Conservation (phyloP, 2,113 vertebrate species). For the Notechis scutatus region DNA sequence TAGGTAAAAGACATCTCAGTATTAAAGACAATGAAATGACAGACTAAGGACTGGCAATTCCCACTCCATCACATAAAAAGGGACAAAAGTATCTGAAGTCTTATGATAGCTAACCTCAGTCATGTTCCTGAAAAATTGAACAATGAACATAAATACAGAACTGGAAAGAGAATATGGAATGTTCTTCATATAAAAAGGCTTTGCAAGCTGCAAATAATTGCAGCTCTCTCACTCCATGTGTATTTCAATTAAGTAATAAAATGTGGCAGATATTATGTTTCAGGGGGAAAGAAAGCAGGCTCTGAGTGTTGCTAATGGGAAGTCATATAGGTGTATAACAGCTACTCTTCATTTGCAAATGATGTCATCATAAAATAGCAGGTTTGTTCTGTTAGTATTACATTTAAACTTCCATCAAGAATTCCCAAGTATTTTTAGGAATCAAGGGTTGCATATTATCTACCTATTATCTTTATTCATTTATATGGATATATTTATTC, state of each 20-base stretch:
- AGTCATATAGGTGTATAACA: not conserved
- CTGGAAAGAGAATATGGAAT: not conserved
- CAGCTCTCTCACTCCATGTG: not conserved
- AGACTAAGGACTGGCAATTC: not conserved
- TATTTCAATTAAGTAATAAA: not conserved
- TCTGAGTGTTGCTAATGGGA: not conserved
- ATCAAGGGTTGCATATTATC: not conserved
- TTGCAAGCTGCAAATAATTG: not conserved
- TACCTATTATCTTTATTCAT: not conserved
- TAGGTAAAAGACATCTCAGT: not conserved
- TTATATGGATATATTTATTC: not conserved
- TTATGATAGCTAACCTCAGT: not conserved
- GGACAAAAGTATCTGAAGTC: not conserved
- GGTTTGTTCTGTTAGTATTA: not conserved
- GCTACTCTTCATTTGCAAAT: not conserved
- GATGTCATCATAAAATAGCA: not conserved
- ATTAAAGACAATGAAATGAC: not conserved
- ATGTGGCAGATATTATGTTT: not conserved
- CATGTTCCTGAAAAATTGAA: not conserved
- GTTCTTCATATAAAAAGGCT: not conserved
- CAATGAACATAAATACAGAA: not conserved
- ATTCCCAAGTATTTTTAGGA: not conserved
- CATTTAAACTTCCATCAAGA: not conserved
- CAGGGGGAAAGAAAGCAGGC: not conserved
- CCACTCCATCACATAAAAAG: not conserved